phyloP scores from a whole-genome alignment of 2,113 vertebrate species.

The Ctenodactylus gundi region DNA sequence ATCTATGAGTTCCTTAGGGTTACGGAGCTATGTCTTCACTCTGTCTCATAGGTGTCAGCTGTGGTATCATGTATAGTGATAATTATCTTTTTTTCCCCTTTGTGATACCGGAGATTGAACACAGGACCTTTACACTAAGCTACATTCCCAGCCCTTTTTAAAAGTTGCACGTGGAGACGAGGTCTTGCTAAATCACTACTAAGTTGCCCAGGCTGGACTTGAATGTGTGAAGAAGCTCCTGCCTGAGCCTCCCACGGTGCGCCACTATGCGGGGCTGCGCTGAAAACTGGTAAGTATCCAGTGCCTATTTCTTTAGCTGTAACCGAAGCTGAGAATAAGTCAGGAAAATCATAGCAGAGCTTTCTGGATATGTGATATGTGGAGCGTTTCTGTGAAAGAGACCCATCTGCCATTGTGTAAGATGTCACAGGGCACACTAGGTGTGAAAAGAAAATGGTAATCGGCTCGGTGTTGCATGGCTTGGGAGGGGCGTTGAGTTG shows the following conservation, averaged over 20 bases:
- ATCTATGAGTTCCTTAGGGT: conserved; percentile 4
- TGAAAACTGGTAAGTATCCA: no score
- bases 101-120: no score
- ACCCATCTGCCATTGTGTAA: conserved; percentile 1
- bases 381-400: neutral
- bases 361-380: conserved; percentile 4
- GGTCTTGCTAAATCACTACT: no score
- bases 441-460: conserved; percentile 31
- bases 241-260: no score
- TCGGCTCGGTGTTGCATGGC: neutral
- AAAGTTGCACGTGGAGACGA: no score
- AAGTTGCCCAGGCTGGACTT: no score
- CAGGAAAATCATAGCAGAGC: conserved; percentile 33
- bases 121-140: no score
- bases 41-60: neutral
- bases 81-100: no score
- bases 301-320: conserved; percentile 11
- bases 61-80: neutral
- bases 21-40: neutral
- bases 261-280: no score
- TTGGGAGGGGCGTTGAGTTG: conserved; percentile 9
- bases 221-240: no score
- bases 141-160: no score
- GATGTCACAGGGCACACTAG: conserved; percentile 23
- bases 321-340: conserved; percentile 20